phyloP scores from a whole-genome alignment of 2,888 invertebrate species.

The Leptura quadrifasciata region DNA sequence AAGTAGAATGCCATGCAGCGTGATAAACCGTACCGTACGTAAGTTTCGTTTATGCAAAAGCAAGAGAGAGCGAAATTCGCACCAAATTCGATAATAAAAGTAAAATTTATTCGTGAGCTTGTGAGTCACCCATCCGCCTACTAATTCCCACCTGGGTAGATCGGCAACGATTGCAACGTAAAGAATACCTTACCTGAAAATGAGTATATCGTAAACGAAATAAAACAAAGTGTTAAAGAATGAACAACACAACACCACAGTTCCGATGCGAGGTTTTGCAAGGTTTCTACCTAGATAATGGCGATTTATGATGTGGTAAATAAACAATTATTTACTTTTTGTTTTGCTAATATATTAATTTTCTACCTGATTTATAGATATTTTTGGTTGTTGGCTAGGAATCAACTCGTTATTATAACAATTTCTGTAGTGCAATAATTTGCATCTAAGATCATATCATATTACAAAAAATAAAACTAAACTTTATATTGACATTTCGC shows the following conservation, averaged over 20 bases:
- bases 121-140: conserved; percentile 37
- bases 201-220: conserved; percentile 19
- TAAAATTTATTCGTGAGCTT: conserved; percentile 7
- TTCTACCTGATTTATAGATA: too few species aligned
- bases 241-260: background rate
- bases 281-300: conserved; percentile 6
- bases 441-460: too few species aligned
- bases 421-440: too few species aligned
- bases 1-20: background rate
- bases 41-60: background rate
- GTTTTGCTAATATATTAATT: too few species aligned
- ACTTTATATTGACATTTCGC: too few species aligned
- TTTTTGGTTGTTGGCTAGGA: too few species aligned
- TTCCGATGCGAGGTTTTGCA: conserved; percentile 5
- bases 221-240: conserved; percentile 3
- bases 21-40: background rate
- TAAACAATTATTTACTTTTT: background rate
- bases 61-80: conserved; percentile 27
- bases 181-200: conserved; percentile 40
- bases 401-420: too few species aligned
- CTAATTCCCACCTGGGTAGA: conserved; percentile 34
- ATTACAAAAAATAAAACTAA: too few species aligned
- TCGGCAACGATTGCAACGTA: conserved; percentile 29
- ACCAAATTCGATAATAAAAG: conserved; percentile 36
- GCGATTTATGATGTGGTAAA: background rate